Evolutionary conservation across 23 tunicate genomes (phyloP).

Genomic region (Halocynthia roretzi): DNA sequence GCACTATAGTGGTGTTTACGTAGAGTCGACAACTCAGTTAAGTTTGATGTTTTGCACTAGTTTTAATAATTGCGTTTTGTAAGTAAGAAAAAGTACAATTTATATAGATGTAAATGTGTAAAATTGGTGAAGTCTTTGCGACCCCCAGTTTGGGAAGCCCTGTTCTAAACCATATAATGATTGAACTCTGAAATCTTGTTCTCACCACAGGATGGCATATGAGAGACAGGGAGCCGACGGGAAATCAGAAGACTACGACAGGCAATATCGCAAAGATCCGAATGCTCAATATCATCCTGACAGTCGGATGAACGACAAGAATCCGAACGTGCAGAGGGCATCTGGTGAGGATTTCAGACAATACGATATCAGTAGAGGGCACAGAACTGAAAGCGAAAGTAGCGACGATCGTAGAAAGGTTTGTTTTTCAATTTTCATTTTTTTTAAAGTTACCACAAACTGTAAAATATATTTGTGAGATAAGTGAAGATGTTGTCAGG

Average conservation of each 20-base stretch:
- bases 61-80: too few species aligned
- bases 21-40: too few species aligned
- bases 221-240: constrained; percentile 6
- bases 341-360: constrained; percentile 18
- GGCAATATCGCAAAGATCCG: not conserved
- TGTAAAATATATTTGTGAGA: not conserved
- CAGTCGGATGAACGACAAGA: not conserved
- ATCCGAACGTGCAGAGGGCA: constrained; percentile 10
- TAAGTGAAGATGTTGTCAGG: too few species aligned
- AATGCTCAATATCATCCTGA: not conserved
- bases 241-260: not conserved
- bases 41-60: too few species aligned
- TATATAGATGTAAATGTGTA: too few species aligned
- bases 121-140: too few species aligned
- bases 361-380: constrained; percentile 14
- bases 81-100: too few species aligned
- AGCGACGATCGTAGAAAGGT: constrained; percentile 54
- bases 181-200: not conserved
- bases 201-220: not conserved
- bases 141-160: too few species aligned
- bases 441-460: not conserved
- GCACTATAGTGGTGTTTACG: too few species aligned
- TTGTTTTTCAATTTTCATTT: constrained; percentile 6
- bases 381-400: constrained; percentile 61
- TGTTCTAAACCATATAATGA: too few species aligned